Percentiles rank a stretch among this genome's conserved stretches.
These are phyloP conservation scores for Notothenia rossii DNA, from an alignment of 2,113 vertebrate species.

Conservation along the genomic window DNA sequence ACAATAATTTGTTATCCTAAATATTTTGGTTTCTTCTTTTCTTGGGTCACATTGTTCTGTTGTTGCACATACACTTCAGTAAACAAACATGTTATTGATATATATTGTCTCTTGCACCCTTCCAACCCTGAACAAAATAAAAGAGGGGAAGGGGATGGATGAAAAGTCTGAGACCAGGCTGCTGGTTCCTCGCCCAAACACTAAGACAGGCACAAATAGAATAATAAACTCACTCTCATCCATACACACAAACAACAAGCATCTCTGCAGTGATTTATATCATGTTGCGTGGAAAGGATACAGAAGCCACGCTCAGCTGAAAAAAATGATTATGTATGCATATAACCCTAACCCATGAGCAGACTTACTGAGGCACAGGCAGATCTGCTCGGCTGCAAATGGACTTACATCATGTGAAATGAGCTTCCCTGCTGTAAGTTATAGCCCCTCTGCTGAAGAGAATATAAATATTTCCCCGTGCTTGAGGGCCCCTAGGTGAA, in stretches of 20 bases:
- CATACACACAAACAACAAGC: conserved; percentile 16
- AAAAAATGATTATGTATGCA: conserved; percentile 33
- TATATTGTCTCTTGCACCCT: too few species aligned
- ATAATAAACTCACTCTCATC: neutral
- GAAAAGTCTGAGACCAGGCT: neutral
- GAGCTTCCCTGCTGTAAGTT: conserved; percentile 63
- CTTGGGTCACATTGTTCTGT: too few species aligned
- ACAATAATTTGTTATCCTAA: too few species aligned
- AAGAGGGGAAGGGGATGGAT: neutral
- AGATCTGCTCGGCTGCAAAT: conserved; percentile 28
- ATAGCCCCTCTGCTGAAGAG: conserved; percentile 60
- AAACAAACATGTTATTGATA: too few species aligned
- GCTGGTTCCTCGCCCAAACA: neutral
- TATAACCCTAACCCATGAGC: conserved; percentile 23
- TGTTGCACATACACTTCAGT: too few species aligned
- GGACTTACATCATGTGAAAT: conserved; percentile 68
- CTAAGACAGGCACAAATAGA: conserved; percentile 3
- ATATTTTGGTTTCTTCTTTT: too few species aligned
- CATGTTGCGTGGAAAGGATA: conserved; percentile 24
- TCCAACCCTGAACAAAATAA: neutral
- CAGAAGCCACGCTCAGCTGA: conserved; percentile 20
- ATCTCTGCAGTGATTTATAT: conserved; percentile 36
- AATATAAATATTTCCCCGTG: conserved; percentile 68
- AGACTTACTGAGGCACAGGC: conserved; percentile 24
- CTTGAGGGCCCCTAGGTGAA: conserved; percentile 55